phyloP scores from a whole-genome alignment of 1,140 invertebrate species.

The Drosophila seguyi region DNA sequence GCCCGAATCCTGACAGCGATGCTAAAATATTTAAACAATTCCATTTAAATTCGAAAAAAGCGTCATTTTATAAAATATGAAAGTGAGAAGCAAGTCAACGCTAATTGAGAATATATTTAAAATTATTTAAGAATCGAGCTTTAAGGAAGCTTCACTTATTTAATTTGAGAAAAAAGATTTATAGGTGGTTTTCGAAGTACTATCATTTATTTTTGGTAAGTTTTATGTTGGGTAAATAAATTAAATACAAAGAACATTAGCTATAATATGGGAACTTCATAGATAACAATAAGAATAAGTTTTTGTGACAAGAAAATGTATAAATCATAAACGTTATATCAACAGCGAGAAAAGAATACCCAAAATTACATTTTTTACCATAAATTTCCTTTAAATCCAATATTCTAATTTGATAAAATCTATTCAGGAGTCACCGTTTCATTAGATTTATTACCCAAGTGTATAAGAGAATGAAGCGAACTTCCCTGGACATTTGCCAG shows the following conservation, averaged over 20 bases:
- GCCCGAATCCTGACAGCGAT: constrained; percentile 25
- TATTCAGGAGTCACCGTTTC: background rate
- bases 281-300: no score
- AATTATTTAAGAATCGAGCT: no score
- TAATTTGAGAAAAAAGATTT: no score
- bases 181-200: no score
- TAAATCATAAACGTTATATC: no score
- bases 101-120: background rate
- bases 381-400: background rate
- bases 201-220: no score
- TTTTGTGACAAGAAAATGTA: no score
- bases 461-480: constrained; percentile 19
- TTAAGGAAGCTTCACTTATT: no score
- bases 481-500: constrained; percentile 49
- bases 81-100: background rate
- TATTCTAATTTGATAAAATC: constrained; percentile 23
- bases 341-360: no score
- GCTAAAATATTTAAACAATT: constrained; percentile 26
- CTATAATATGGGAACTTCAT: no score
- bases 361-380: background rate
- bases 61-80: constrained; percentile 24
- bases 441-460: constrained; percentile 11
- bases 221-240: no score
- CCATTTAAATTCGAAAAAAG: constrained; percentile 10
- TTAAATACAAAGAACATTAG: no score